Percentiles rank a stretch among this genome's conserved stretches.
Evolutionary conservation across 2,797 vertebrate genomes (phyloP).

Genomic region (Helostoma temminkii): DNA sequence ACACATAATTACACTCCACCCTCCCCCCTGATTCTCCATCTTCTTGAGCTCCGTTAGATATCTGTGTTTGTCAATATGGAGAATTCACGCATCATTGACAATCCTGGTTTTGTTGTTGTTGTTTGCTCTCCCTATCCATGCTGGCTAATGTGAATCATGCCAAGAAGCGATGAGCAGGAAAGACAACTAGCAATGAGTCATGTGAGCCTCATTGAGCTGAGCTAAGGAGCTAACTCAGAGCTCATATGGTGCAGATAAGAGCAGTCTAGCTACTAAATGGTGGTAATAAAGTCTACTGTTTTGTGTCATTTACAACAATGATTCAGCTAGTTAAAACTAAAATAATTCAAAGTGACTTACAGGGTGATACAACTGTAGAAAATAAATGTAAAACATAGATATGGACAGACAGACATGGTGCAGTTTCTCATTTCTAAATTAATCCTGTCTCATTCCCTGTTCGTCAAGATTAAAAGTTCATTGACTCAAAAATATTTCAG

Average conservation of each 20-base stretch:
- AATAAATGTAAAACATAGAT: neutral
- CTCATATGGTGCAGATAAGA: conserved; percentile 41
- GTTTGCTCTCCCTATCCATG: conserved; percentile 40
- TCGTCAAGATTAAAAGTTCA: conserved; percentile 66
- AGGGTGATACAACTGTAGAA: neutral
- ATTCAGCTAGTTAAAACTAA: neutral
- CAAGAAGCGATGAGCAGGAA: conserved; percentile 46
- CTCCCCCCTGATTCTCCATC: conserved; percentile 22
- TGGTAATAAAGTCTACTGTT: conserved; percentile 1
- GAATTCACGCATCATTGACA: conserved; percentile 66
- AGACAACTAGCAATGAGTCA: conserved; percentile 53
- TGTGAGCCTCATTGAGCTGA: conserved; percentile 72
- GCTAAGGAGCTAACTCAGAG: conserved; percentile 43
- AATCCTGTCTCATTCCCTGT: conserved; percentile 41
- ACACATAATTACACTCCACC: conserved; percentile 73
- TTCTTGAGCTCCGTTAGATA: conserved; percentile 37
- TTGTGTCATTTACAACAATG: neutral
- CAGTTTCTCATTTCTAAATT: conserved; percentile 30
- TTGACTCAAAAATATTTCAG: conserved; percentile 51
- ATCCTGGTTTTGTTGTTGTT: conserved; percentile 62
- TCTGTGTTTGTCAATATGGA: conserved; percentile 68
- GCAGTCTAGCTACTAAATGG: conserved; percentile 5
- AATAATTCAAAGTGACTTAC: neutral
- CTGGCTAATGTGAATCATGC: conserved; percentile 66
- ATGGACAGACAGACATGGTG: neutral